Base-by-base conservation (phyloP, 2,888 invertebrate species). In the Entomobrya multifasciata region DNA sequence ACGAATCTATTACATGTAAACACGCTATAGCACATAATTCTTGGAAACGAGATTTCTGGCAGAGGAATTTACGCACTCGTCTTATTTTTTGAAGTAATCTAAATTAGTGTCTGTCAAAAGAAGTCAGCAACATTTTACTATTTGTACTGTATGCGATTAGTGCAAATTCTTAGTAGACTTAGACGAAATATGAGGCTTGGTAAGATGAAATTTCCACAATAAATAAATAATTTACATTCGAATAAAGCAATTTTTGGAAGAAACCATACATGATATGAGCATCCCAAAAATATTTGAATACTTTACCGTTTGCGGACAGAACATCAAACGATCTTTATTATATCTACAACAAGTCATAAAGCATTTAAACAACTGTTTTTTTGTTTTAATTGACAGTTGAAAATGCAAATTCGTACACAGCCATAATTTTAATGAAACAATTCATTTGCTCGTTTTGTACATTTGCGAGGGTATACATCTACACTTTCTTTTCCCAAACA, bases 401-500 rank as follows among this genome's bases (percentile, higher is more conserved):
- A 49, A 49, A 10, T 13, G 5, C 49, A 49, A 15, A n/a, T 49
- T n/a, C 44, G 25, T 25, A 22, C 22, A n/a, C 17, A 22, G 22
- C 70, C 70, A 70, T 47, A 25, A 44, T 44, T 44, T 22, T 70
- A 70, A 62, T 62, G 62, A 36, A 17, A 36, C 62, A 36, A 62
- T 62, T 62, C 36, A 62, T 30, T 62, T 62, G 62, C 70, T 20
- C n/a, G 22, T 47, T 11, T 47, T 22, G n/a, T 47, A 25, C 44
- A 15, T 65, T 20, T 4, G 41, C 20, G 11, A 67, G 13, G 41
- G 22, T 8, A 36, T 5, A 20, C 17, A n/a, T n/a, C n/a, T n/a
- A n/a, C 4, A 55, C 76, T 76, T 76, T 76, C 76, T 76, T 41
- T 76, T 76, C 41, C 76, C 76, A 30, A 76, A 76, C 55, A 55